Evolutionary conservation across 2,113 vertebrate species (phyloP).

Genomic region (Electrona antarctica): DNA sequence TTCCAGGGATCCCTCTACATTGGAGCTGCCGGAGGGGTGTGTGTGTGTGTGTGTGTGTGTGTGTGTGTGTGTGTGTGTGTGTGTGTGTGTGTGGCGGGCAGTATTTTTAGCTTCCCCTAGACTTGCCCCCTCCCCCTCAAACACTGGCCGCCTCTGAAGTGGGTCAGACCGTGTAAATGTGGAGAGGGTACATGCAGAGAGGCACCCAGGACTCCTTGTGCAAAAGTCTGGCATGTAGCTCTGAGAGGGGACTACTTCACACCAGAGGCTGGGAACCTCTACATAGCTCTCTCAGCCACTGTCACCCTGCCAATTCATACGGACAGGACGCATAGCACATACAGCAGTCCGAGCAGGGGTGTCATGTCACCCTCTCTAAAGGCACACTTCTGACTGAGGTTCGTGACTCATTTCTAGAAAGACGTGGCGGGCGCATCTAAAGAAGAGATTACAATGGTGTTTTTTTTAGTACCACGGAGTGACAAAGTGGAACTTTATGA

Average conservation of each 20-base stretch:
- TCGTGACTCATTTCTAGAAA: too few relatives aligned
- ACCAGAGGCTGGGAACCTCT: slow-evolving; percentile 50
- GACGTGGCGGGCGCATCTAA: too few relatives aligned
- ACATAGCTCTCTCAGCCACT: slow-evolving; percentile 40
- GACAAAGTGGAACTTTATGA: too few relatives aligned
- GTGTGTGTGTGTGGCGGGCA: not conserved
- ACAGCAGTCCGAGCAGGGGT: slow-evolving; percentile 52
- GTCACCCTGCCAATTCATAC: slow-evolving; percentile 55
- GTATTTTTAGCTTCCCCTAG: slow-evolving; percentile 81
- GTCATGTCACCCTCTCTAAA: slow-evolving; percentile 20
- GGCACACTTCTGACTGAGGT: slow-evolving; percentile 17
- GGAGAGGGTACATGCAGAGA: slow-evolving; percentile 76
- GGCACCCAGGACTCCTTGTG: slow-evolving; percentile 65
- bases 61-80: slow-evolving; percentile 31
- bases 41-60: slow-evolving; percentile 33
- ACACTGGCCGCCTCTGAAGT: slow-evolving; percentile 69
- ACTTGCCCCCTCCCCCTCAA: slow-evolving; percentile 67
- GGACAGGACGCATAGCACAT: not conserved
- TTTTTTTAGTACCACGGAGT: too few relatives aligned
- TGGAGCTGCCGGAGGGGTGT: slow-evolving; percentile 68
- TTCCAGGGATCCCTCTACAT: slow-evolving; percentile 82
- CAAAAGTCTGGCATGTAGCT: slow-evolving; percentile 40
- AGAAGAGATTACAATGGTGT: too few relatives aligned
- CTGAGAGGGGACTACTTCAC: slow-evolving; percentile 61
- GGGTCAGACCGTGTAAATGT: slow-evolving; percentile 79